These are phyloP conservation scores for Leucoraja erinaceus DNA, from an alignment of 2,113 vertebrate species.

Conservation along the genomic window DNA sequence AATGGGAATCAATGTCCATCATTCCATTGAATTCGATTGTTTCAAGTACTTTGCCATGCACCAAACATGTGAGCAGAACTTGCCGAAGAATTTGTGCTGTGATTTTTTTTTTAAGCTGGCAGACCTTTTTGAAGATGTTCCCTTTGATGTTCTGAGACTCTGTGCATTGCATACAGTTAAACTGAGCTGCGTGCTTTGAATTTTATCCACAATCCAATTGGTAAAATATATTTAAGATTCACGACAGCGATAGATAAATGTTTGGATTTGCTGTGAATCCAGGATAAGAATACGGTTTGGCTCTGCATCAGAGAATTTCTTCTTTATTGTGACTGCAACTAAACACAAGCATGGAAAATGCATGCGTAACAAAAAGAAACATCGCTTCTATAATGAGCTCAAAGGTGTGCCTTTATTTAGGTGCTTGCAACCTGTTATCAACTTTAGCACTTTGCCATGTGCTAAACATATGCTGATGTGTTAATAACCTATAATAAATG, in stretches of 20 bases:
- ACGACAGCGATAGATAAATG: not conserved
- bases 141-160: not conserved
- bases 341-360: not conserved
- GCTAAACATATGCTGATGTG: constrained; percentile 9
- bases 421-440: constrained; percentile 19
- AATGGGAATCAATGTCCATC: not conserved
- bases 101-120: not conserved
- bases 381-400: constrained; percentile 11
- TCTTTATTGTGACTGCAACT: constrained; percentile 18
- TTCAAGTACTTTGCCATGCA: not conserved
- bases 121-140: not conserved
- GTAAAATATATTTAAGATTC: constrained; percentile 29
- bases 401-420: constrained; percentile 29
- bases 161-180: not conserved
- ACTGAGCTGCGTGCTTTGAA: constrained; percentile 4
- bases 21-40: not conserved
- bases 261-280: constrained; percentile 19
- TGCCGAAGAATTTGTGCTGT: not conserved
- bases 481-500: constrained; percentile 32
- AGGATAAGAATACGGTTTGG: constrained; percentile 21
- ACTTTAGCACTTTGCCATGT: constrained; percentile 23
- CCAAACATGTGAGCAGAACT: not conserved
- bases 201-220: not conserved
- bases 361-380: not conserved
- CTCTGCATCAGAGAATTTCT: not conserved